Base-by-base conservation (phyloP, 2,888 invertebrate genomes). In the Tanytarsus gracilentus region DNA sequence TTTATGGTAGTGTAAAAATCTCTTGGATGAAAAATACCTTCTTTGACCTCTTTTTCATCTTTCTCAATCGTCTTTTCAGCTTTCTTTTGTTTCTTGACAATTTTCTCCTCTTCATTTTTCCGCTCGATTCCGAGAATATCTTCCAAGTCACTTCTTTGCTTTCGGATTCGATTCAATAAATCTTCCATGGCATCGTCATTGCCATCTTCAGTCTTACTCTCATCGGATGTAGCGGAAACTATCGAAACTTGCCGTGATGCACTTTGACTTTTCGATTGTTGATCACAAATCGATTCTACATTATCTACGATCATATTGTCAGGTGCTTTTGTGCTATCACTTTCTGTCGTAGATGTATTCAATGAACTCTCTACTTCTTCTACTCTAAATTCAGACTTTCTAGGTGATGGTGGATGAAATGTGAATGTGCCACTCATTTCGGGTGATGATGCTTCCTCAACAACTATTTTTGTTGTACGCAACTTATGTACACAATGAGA, bases 101-200 rank as follows among this genome's bases (percentile, higher is more conserved):
- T 23, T 18, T 33, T 7, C 16, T 9, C 55, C 11, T 61, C 76
- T 30, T 61, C 62, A 71, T 72, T 76, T 66, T 78, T 77, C 76
- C 81, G 81, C 68, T 80, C 39, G 9, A 11, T 77, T 68, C 78
- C 79, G 62, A 83, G 74, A 66, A 85, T 82, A 72, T 85, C 84
- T 65, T 82, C 83, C 67, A 85, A 76, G 67, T 83, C 79, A 72
- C 81, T 84, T 70, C 85, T 78, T 71, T 86, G 85, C 67, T 78
- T 79, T 70, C 82, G 79, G 65, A 84, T 82, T 67, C 83, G 78
- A 70, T 75, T 78, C 51, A 85, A 74, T 61, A 85, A 74, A 44
- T 27, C 61, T 30, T 18, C 62, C 14, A 48, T 14, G 2, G 48
- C 52, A 14, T 63, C 51, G 50, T 40, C 26, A 4, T 40, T 26